Conservation (phyloP, 2,888 invertebrate genomes). For the Ypsolopha scabrella region DNA sequence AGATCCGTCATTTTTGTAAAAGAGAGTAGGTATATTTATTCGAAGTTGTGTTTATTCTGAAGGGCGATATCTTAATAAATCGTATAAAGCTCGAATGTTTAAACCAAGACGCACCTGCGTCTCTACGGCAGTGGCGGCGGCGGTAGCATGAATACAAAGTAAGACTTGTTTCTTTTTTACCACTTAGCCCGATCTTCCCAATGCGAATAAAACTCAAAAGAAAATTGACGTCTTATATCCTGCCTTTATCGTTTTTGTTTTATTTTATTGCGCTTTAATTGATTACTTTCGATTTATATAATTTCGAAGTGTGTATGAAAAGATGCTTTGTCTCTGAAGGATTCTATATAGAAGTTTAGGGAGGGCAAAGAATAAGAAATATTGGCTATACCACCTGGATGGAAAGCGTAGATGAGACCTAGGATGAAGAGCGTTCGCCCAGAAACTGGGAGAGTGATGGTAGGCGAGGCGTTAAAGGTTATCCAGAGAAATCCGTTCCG, state of each 20-base stretch:
- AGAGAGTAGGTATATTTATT: constrained; percentile 22
- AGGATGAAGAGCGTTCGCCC: no score
- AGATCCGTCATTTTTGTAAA: constrained; percentile 11
- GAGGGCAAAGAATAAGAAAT: no score
- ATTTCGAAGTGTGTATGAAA: no score
- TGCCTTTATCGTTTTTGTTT: constrained; percentile 17
- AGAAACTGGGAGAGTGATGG: no score
- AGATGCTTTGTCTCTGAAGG: no score
- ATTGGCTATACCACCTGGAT: no score
- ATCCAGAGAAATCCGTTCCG: no score
- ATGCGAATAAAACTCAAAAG: constrained; percentile 54
- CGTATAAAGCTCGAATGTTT: constrained; percentile 66
- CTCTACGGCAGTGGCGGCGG: constrained; percentile 37
- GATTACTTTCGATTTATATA: no score
- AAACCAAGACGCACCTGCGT: constrained; percentile 60
- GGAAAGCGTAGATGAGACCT: no score
- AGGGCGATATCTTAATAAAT: constrained; percentile 63
- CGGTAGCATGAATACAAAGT: constrained; percentile 58
- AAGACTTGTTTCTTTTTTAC: constrained; percentile 67
- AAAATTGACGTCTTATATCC: constrained; percentile 49
- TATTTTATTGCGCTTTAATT: background rate
- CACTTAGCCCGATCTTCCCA: constrained; percentile 53
- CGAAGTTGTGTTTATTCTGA: constrained; percentile 34
- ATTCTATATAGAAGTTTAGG: no score
- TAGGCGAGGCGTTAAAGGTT: no score